Percentiles rank a stretch among this genome's conserved stretches.
These are phyloP conservation scores for Blera fallax DNA, from an alignment of 2,888 invertebrate genomes.

Conservation along the genomic window DNA sequence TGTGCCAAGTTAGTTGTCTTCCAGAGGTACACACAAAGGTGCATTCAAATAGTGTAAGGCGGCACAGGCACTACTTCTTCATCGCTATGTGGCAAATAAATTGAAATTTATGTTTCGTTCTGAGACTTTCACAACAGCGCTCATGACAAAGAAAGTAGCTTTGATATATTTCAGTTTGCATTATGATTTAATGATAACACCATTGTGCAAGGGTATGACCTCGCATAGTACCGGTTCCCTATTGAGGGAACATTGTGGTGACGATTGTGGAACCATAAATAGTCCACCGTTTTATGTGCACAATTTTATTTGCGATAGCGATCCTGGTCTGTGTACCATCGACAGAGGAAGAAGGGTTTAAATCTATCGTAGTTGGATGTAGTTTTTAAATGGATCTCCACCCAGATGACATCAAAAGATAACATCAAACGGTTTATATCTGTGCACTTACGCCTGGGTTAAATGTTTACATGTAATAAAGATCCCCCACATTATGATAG, in stretches of 20 bases:
- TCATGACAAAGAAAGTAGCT: conserved; percentile 53
- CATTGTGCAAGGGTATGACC: conserved; percentile 34
- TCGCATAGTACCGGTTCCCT: conserved; percentile 24
- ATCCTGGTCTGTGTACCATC: not conserved
- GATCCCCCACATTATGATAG: no score
- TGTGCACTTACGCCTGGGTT: not conserved
- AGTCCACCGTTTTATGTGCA: conserved; percentile 2
- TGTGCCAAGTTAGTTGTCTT: conserved; percentile 59
- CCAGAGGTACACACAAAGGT: conserved; percentile 27
- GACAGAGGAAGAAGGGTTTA: not conserved
- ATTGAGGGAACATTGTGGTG: conserved; percentile 42
- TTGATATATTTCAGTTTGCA: conserved; percentile 57
- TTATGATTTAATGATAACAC: conserved; percentile 67
- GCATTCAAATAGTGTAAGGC: conserved; percentile 30
- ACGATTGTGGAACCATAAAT: conserved; percentile 38
- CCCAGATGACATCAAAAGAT: conserved; percentile 22
- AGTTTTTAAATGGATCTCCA: conserved; percentile 1
- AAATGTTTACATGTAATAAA: not conserved
- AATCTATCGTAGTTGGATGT: not conserved
- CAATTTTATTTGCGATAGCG: not conserved
- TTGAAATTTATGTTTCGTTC: conserved; percentile 61
- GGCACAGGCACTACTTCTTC: conserved; percentile 17
- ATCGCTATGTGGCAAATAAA: conserved; percentile 47
- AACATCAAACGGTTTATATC: conserved; percentile 9
- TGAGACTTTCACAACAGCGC: conserved; percentile 51